phyloP scores from a whole-genome alignment of 2,797 vertebrate genomes.

The Eulemur mongoz region DNA sequence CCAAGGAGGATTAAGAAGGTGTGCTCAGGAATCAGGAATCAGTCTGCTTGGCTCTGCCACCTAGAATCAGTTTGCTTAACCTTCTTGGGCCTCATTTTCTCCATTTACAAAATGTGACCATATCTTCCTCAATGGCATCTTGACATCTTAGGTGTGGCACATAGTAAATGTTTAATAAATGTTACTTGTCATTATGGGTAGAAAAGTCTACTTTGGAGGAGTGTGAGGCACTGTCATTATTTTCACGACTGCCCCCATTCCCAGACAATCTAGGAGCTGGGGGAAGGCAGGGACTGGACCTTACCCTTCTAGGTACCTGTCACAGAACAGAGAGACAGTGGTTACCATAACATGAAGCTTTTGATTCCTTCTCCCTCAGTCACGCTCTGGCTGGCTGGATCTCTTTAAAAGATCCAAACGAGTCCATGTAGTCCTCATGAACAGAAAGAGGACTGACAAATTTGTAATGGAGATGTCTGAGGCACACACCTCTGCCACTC shows the following conservation, averaged over 20 bases:
- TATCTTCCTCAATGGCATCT: neutral
- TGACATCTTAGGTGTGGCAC: neutral
- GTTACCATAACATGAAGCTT: neutral
- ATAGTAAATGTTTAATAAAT: neutral
- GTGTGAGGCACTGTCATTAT: neutral
- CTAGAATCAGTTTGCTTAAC: neutral
- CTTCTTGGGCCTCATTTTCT: neutral
- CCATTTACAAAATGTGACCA: neutral
- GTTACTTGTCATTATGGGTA: neutral
- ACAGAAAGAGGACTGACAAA: neutral
- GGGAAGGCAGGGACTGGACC: neutral
- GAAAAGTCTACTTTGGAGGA: neutral
- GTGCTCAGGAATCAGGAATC: conserved; percentile 21
- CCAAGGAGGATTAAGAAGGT: neutral
- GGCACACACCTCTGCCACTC: neutral
- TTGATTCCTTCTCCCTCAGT: neutral
- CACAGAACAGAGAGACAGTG: neutral
- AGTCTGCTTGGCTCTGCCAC: neutral
- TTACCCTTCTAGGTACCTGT: neutral
- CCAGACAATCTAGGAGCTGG: neutral
- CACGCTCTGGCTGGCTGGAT: neutral
- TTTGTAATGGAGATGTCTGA: neutral
- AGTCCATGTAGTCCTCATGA: neutral
- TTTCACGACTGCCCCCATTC: neutral
- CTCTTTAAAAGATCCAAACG: neutral